Percentiles rank a stretch among this genome's conserved stretches.
Conservation (phyloP, 2,113 vertebrate species). For the Seriola quinqueradiata region DNA sequence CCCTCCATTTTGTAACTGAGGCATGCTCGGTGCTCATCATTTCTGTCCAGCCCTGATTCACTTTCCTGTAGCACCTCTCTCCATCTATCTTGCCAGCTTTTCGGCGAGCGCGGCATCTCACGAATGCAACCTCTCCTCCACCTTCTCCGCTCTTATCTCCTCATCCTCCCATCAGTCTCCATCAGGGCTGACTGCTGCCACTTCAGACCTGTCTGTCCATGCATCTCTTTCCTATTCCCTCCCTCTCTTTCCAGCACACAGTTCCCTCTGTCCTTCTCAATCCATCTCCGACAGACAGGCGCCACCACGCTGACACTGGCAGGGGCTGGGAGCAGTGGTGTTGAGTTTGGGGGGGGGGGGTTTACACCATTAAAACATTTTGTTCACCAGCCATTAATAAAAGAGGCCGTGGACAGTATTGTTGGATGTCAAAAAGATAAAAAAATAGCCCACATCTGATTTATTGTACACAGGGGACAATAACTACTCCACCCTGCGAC, state of each 20-base stretch:
- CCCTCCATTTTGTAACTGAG: conserved; percentile 60
- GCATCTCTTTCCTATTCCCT: conserved; percentile 73
- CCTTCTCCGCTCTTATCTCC: conserved; percentile 72
- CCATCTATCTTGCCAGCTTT: conserved; percentile 72
- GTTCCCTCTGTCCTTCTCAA: conserved; percentile 52
- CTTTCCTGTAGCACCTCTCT: conserved; percentile 50
- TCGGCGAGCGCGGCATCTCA: conserved; percentile 27
- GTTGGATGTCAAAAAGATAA: conserved; percentile 34
- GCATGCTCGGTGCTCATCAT: conserved; percentile 61
- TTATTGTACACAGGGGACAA: conserved; percentile 31
- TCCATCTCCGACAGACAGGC: conserved; percentile 66
- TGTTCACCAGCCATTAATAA: conserved; percentile 48
- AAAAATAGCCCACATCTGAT: conserved; percentile 50
- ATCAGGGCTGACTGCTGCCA: conserved; percentile 80
- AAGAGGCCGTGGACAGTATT: conserved; percentile 14
- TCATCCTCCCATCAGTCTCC: conserved; percentile 79
- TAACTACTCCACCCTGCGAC: conserved; percentile 1
- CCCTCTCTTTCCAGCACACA: conserved; percentile 46
- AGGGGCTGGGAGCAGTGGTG: conserved; percentile 19
- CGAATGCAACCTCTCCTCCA: conserved; percentile 59
- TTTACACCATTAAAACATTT: conserved; percentile 35
- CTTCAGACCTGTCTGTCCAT: conserved; percentile 78
- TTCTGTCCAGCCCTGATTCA: conserved; percentile 70
- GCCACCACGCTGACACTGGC: conserved; percentile 29
- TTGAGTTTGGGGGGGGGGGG: neutral